phyloP scores from a whole-genome alignment of 2,797 vertebrate genomes.

The Coregonus suidteri region DNA sequence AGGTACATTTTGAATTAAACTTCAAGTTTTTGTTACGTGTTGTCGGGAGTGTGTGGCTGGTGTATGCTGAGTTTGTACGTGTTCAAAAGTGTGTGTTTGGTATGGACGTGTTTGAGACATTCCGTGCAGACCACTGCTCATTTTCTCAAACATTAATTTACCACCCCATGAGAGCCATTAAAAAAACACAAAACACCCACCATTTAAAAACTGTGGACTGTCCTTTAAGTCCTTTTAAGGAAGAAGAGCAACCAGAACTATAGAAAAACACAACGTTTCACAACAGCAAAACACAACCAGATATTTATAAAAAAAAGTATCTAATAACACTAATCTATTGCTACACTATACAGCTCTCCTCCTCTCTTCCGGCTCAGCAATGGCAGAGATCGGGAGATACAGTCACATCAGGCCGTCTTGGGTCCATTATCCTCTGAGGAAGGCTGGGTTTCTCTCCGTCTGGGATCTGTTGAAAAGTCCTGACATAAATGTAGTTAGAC shows the following conservation, averaged over 20 bases:
- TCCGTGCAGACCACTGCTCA: conserved; percentile 48
- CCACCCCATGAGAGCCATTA: conserved; percentile 37
- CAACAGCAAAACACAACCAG: conserved; percentile 51
- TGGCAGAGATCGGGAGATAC: conserved; percentile 58
- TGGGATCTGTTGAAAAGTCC: conserved; percentile 41
- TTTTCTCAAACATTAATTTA: conserved; percentile 26
- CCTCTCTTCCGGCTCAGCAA: conserved; percentile 75
- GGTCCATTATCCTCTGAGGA: conserved; percentile 19
- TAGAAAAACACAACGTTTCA: conserved; percentile 21
- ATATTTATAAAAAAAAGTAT: conserved; percentile 57
- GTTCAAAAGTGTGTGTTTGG: not conserved
- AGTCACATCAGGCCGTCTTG: conserved; percentile 26
- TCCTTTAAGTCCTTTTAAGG: conserved; percentile 33
- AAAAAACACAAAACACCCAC: conserved; percentile 29
- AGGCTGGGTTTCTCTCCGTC: conserved; percentile 65
- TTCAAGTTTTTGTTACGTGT: not conserved
- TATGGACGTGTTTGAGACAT: conserved; percentile 43
- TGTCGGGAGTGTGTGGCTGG: not conserved
- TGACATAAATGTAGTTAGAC: conserved; percentile 47
- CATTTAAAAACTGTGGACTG: conserved; percentile 47
- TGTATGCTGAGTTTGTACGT: not conserved
- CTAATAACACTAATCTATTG: conserved; percentile 66
- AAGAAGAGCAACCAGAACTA: conserved; percentile 38
- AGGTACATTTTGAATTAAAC: not conserved
- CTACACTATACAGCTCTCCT: conserved; percentile 73